phyloP scores from a whole-genome alignment of 2,797 vertebrate species.

The Lagocephalus sceleratus region DNA sequence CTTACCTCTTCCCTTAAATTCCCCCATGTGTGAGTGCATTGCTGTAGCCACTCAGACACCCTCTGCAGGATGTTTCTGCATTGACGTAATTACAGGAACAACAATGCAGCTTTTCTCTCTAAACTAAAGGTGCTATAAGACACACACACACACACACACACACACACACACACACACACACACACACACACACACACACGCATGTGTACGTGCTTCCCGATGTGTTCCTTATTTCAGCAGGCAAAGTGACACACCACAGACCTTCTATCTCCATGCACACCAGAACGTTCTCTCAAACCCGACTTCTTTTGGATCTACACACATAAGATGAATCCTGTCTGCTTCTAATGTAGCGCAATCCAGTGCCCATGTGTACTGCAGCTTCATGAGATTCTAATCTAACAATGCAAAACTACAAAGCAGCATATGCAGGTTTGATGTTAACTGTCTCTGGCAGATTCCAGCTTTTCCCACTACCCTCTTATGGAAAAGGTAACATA shows the following conservation, averaged over 20 bases:
- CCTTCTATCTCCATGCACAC: conserved; percentile 59
- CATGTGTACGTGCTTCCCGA: conserved; percentile 44
- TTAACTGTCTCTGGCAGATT: conserved; percentile 33
- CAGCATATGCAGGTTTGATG: conserved; percentile 28
- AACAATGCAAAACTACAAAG: conserved; percentile 23
- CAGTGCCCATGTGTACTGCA: conserved; percentile 13
- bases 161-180: conserved; percentile 10
- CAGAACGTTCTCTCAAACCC: conserved; percentile 52
- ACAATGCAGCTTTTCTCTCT: conserved; percentile 78
- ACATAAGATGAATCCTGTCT: conserved; percentile 22
- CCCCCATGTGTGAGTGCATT: conserved; percentile 16
- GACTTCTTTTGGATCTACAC: conserved; percentile 36
- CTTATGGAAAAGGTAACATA: conserved; percentile 29
- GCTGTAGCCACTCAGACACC: conserved; percentile 21
- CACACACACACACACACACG: conserved; percentile 4
- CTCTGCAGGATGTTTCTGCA: conserved; percentile 53
- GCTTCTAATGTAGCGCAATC: conserved; percentile 19
- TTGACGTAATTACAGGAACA: conserved; percentile 63
- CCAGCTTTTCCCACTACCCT: conserved; percentile 17
- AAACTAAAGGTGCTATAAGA: conserved; percentile 51
- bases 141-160: conserved; percentile 24
- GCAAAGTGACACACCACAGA: conserved; percentile 68
- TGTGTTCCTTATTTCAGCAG: conserved; percentile 74
- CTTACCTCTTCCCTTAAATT: conserved; percentile 16
- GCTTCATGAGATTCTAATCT: conserved; percentile 37